Evolutionary conservation across 23 tunicate genomes (phyloP).

Genomic region (Trididemnum miniatum): DNA sequence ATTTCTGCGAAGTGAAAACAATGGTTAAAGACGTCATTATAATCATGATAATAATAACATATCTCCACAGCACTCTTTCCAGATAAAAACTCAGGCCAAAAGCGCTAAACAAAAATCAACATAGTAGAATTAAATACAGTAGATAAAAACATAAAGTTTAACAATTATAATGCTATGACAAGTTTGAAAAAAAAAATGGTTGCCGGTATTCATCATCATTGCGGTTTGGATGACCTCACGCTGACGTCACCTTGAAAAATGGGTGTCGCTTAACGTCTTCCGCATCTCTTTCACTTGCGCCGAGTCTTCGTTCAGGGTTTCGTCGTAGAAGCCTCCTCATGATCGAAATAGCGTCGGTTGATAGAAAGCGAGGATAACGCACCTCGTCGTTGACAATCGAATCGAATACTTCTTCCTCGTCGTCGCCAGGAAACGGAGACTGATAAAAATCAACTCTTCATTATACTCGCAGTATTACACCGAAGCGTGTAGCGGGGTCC

Average conservation of each 20-base stretch:
- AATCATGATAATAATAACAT: too few relatives aligned
- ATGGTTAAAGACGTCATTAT: too few relatives aligned
- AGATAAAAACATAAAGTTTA: too few relatives aligned
- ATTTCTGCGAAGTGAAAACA: constrained; percentile 53
- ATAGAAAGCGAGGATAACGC: constrained; percentile 93
- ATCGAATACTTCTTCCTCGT: constrained; percentile 98
- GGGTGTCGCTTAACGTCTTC: constrained; percentile 95
- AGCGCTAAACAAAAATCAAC: neutral
- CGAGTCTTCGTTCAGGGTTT: constrained; percentile 92
- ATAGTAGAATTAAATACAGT: too few relatives aligned
- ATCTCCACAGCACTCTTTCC: too few relatives aligned
- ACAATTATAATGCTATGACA: neutral
- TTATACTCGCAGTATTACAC: too few relatives aligned
- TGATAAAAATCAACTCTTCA: too few relatives aligned
- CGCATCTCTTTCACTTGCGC: constrained; percentile 91
- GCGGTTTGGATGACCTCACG: too few relatives aligned
- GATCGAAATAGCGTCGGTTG: constrained; percentile 88
- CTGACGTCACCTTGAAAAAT: constrained; percentile 86
- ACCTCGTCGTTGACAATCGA: constrained; percentile 99
- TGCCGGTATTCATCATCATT: too few relatives aligned
- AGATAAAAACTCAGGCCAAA: too few relatives aligned
- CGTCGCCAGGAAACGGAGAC: constrained; percentile 99
- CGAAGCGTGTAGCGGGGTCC: too few relatives aligned
- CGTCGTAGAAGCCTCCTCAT: constrained; percentile 91
- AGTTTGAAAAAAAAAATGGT: too few relatives aligned